phyloP scores from a whole-genome alignment of 2,888 invertebrate species.

The Eupsilia transversa region DNA sequence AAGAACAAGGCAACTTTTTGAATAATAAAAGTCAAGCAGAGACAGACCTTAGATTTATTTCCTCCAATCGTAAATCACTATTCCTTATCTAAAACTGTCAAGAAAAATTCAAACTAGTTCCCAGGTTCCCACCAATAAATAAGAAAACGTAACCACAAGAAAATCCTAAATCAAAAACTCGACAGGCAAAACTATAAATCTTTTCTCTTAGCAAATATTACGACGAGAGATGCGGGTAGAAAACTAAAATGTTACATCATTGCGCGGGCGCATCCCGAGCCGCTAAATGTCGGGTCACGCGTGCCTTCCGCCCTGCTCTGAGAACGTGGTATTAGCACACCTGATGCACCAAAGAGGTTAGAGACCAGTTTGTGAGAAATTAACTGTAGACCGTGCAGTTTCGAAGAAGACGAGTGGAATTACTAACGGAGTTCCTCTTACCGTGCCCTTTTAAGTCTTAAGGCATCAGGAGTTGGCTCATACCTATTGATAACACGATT shows the following conservation, averaged over 20 bases:
- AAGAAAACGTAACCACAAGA: slow-evolving; percentile 34
- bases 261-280: slow-evolving; percentile 75
- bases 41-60: slow-evolving; percentile 4
- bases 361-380: slow-evolving; percentile 55
- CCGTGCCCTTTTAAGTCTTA: slow-evolving; percentile 5
- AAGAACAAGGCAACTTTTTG: not conserved
- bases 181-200: slow-evolving; percentile 60
- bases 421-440: slow-evolving; percentile 30
- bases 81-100: slow-evolving; percentile 13
- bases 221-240: slow-evolving; percentile 64
- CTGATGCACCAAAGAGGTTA: slow-evolving; percentile 52
- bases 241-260: slow-evolving; percentile 67
- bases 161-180: slow-evolving; percentile 53
- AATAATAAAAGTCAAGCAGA: not conserved
- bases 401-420: slow-evolving; percentile 17
- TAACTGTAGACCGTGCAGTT: slow-evolving; percentile 26
- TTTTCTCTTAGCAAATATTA: slow-evolving; percentile 58
- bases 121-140: slow-evolving; percentile 42
- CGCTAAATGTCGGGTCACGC: slow-evolving; percentile 81
- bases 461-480: slow-evolving; percentile 13
- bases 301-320: slow-evolving; percentile 80
- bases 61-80: not conserved
- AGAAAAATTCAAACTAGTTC: slow-evolving; percentile 10
- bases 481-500: slow-evolving; percentile 53
- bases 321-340: slow-evolving; percentile 79